Evolutionary conservation across 2,888 invertebrate species (phyloP), one percentile per base, ranked within the genome.

Genomic region (Nysson spinosus): DNA sequence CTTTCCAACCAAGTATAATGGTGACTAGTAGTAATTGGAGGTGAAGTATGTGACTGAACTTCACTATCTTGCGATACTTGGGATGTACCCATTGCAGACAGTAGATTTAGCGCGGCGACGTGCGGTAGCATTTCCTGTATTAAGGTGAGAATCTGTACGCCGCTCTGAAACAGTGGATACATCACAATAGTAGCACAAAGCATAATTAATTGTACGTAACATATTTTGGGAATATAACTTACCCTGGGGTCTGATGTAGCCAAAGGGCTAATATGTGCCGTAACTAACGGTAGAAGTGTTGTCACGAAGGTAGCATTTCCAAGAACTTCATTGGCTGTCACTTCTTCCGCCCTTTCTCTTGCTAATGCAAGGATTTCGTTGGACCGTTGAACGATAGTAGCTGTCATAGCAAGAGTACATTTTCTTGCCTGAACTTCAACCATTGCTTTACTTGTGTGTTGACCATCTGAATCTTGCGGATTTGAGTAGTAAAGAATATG

Each of bases 1-100:
- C 97, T 97, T 88, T 99, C 98, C 0, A 97, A 92, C 90, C 96
- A 93, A 3, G 96, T 94, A 85, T 96, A 97, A 88, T 95, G 95
- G 81, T 94, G 93, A 61, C 95, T 94, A 1, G 96, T 95, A 19
- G 95, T 96, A 47, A 84, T 69, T 55, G 81, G 77, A 24, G 83
- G 55, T 26, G 82, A 40, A 51, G 76, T 70, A 43, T 85, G 84
- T 2, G 76, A 46, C 43, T 85, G 85, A 34, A 67, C 70, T 30
- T 88, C 88, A 43, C 82, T 85, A 39, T 88, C 88, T 40, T 87
- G 85, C 1, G 88, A 87, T 11, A 84, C 81, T 58, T 88, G 87
- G 7, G 87, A 85, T 28, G 88, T 84, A 62, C 88, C 87, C 80
- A 87, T 84, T 2, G 84, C 82, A 11, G 88, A 86, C 20, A 93